phyloP scores from a whole-genome alignment of 2,888 invertebrate species.

The Elaeidobius kamerunicus region DNA sequence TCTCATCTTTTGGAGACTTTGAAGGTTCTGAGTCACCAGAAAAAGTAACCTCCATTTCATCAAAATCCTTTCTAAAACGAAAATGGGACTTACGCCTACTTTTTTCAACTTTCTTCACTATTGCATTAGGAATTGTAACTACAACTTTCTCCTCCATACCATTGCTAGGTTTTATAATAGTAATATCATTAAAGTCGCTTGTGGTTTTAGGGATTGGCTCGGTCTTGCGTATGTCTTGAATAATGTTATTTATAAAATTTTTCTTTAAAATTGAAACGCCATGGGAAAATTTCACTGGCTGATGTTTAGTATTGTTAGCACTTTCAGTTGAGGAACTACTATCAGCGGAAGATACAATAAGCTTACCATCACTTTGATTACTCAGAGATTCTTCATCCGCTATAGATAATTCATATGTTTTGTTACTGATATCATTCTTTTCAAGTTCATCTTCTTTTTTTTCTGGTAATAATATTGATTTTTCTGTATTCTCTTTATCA shows the following conservation, averaged over 20 bases:
- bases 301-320: slow-evolving; percentile 38
- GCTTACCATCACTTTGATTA: slow-evolving; percentile 51
- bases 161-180: slow-evolving; percentile 28
- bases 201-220: slow-evolving; percentile 8
- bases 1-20: slow-evolving; percentile 8
- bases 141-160: slow-evolving; percentile 32
- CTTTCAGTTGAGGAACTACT: slow-evolving; percentile 21
- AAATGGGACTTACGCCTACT: slow-evolving; percentile 47
- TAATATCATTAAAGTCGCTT: slow-evolving; percentile 23
- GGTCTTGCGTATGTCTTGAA: slow-evolving; percentile 5
- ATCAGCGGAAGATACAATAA: slow-evolving; percentile 36
- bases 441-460: background rate
- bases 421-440: slow-evolving; percentile 35
- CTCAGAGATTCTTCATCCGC: slow-evolving; percentile 45
- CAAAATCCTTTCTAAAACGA: slow-evolving; percentile 47
- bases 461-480: background rate
- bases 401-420: slow-evolving; percentile 46
- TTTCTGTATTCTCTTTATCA: slow-evolving; percentile 30
- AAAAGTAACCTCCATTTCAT: slow-evolving; percentile 43
- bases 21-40: slow-evolving; percentile 6
- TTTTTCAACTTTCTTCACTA: slow-evolving; percentile 40
- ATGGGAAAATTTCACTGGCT: slow-evolving; percentile 48
- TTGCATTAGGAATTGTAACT: slow-evolving; percentile 29
- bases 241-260: slow-evolving; percentile 32
- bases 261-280: slow-evolving; percentile 50